Percentiles rank a stretch among this genome's conserved stretches.
These are phyloP conservation scores for Myotis yumanensis DNA, from an alignment of 2,113 vertebrate genomes.

Conservation along the genomic window DNA sequence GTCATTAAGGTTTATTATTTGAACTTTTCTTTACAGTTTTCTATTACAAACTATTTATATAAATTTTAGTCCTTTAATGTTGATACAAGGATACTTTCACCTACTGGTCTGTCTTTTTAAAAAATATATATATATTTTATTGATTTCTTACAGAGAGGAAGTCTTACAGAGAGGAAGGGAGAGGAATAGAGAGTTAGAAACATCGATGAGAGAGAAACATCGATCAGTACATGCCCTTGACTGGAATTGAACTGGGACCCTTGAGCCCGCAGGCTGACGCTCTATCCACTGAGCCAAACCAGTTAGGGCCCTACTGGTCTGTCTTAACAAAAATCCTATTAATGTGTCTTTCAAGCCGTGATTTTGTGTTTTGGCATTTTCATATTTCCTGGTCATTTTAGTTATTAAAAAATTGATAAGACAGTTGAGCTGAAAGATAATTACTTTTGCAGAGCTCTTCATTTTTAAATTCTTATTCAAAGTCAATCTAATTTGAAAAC, in stretches of 20 bases:
- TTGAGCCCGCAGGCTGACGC: too few relatives aligned
- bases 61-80: not conserved
- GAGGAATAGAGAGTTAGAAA: too few relatives aligned
- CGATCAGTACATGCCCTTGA: too few relatives aligned
- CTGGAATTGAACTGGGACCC: too few relatives aligned
- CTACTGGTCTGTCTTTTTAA: not conserved
- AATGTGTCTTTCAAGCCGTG: not conserved
- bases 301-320: not conserved
- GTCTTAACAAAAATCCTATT: not conserved
- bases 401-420: conserved; percentile 16
- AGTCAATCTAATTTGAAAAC: conserved; percentile 36
- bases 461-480: conserved; percentile 38
- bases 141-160: too few relatives aligned
- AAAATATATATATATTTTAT: too few relatives aligned
- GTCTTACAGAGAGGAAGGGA: too few relatives aligned
- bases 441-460: not conserved
- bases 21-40: not conserved
- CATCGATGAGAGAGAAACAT: too few relatives aligned
- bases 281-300: too few relatives aligned
- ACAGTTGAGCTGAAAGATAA: not conserved
- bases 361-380: conserved; percentile 3
- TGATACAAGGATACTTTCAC: not conserved
- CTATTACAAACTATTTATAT: not conserved
- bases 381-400: not conserved
- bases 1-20: not conserved